These are phyloP conservation scores for Heteromurus nitidus DNA, from an alignment of 2,888 invertebrate genomes.

Conservation along the genomic window DNA sequence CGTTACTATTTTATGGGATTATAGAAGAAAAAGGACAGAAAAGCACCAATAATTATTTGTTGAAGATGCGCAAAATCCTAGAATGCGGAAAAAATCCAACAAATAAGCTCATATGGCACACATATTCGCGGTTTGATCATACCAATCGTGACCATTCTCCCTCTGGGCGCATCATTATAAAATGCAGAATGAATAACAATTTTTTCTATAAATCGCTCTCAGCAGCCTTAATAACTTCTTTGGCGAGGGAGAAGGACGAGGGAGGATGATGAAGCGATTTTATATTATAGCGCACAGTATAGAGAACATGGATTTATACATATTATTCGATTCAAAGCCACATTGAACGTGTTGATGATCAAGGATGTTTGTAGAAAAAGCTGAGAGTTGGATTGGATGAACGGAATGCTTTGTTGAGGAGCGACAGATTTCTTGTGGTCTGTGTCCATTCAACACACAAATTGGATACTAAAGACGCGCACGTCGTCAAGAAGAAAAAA, in stretches of 20 bases:
- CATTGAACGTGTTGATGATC: slow-evolving; percentile 63
- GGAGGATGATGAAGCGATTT: slow-evolving; percentile 1
- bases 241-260: neutral
- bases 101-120: neutral
- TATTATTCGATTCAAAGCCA: slow-evolving; percentile 32
- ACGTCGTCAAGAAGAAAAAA: neutral
- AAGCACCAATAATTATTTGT: neutral
- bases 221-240: neutral
- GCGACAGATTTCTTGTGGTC: no score
- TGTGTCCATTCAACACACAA: neutral
- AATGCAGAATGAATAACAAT: no score
- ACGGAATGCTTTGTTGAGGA: no score
- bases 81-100: neutral
- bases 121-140: no score
- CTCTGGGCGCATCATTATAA: no score
- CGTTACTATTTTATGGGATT: neutral
- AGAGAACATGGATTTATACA: neutral
- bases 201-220: neutral
- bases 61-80: no score
- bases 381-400: neutral
- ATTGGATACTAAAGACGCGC: neutral
- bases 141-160: neutral
- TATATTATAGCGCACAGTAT: neutral
- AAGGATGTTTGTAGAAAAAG: slow-evolving; percentile 49
- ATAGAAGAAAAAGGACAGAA: neutral